phyloP scores from a whole-genome alignment of 2,888 invertebrate genomes.

The Apamea crenata region DNA sequence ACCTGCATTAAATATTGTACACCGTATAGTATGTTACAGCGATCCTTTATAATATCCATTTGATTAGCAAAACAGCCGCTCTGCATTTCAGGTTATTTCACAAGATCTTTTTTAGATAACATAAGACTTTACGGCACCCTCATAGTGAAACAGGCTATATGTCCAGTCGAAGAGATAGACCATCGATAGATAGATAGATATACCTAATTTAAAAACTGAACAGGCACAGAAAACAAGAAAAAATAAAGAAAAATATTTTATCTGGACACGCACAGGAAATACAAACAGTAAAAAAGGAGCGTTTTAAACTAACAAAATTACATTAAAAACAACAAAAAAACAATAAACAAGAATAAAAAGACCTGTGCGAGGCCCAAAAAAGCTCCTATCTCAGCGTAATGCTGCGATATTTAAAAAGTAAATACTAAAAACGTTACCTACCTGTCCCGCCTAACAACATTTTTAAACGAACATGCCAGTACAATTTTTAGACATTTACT shows the following conservation, averaged over 20 bases:
- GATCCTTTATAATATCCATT: not conserved
- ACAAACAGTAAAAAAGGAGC: too few relatives aligned
- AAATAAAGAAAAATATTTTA: too few relatives aligned
- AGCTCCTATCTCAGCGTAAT: too few relatives aligned
- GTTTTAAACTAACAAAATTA: too few relatives aligned
- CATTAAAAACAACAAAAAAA: not conserved
- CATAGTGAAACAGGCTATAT: not conserved
- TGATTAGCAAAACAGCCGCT: not conserved
- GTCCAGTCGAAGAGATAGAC: not conserved
- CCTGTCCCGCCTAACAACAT: not conserved
- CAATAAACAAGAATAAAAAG: too few relatives aligned
- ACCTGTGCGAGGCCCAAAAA: too few relatives aligned
- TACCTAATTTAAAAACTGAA: constrained; percentile 4
- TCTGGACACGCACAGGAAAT: too few relatives aligned
- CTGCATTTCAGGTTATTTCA: not conserved
- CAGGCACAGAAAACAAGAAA: not conserved
- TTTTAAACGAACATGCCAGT: not conserved
- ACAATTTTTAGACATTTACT: constrained; percentile 1
- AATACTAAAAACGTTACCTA: not conserved
- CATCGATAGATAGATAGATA: too few relatives aligned
- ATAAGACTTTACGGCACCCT: not conserved
- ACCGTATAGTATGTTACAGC: too few relatives aligned
- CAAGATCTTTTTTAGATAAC: not conserved
- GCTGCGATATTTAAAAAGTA: too few relatives aligned
- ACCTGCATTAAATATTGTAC: too few relatives aligned